Percentiles rank a stretch among this genome's conserved stretches.
Conservation (phyloP, 2,797 vertebrate species). For the Tenualosa thibaudeaui region DNA sequence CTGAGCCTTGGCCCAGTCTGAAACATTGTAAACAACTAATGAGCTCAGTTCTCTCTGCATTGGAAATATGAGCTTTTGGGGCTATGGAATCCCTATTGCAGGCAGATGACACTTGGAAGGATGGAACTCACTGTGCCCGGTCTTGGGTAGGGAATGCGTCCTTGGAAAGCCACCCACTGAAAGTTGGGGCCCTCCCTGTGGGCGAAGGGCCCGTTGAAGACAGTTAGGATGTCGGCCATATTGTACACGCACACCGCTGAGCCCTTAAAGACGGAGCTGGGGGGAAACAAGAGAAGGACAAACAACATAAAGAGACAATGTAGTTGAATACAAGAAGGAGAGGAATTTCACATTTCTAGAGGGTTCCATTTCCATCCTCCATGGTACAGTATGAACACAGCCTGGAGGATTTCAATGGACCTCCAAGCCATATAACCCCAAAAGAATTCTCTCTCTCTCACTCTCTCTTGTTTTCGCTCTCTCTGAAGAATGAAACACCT, state of each 20-base stretch:
- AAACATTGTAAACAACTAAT: neutral
- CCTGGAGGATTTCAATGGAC: neutral
- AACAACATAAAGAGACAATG: neutral
- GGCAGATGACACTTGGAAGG: neutral
- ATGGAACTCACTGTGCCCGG: conserved; percentile 94
- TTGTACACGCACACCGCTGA: conserved; percentile 96
- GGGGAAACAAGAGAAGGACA: conserved; percentile 31
- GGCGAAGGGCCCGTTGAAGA: conserved; percentile 97
- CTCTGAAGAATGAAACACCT: neutral
- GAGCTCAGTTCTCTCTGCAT: neutral
- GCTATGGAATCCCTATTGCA: no score
- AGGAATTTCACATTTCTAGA: neutral
- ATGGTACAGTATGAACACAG: neutral
- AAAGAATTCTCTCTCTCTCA: neutral
- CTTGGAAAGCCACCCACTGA: conserved; percentile 94
- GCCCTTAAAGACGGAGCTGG: conserved; percentile 95
- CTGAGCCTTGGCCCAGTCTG: neutral
- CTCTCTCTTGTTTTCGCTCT: neutral
- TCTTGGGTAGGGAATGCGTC: conserved; percentile 92
- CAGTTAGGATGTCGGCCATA: conserved; percentile 94
- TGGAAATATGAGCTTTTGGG: neutral
- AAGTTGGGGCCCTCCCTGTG: conserved; percentile 96
- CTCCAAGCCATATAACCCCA: neutral
- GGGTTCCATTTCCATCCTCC: neutral
- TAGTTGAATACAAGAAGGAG: neutral